Evolutionary conservation across 2,113 vertebrate genomes (phyloP).

Genomic region (Atrichornis clamosus): DNA sequence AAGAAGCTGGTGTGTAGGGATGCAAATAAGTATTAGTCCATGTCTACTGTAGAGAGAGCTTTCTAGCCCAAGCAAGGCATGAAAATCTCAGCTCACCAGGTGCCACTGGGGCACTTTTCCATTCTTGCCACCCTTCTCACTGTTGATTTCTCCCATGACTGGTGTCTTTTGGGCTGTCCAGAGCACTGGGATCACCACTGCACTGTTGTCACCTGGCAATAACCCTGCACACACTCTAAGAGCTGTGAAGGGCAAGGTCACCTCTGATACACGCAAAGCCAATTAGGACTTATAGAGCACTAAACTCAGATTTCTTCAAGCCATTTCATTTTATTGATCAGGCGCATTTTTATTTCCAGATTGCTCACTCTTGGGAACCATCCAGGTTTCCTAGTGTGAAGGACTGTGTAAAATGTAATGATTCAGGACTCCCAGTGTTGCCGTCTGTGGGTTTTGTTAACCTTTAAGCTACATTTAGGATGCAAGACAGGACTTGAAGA

Average conservation of each 20-base stretch:
- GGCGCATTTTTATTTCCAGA: constrained; percentile 42
- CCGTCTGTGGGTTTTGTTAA: constrained; percentile 2
- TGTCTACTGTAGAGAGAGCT: neutral
- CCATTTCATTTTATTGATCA: constrained; percentile 56
- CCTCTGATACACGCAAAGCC: neutral
- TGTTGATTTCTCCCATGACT: neutral
- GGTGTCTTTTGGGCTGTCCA: neutral
- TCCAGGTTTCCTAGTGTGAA: constrained; percentile 22
- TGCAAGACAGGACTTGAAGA: neutral
- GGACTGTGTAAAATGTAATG: constrained; percentile 40
- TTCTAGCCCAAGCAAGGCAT: neutral
- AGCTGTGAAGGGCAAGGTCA: neutral
- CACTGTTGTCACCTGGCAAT: neutral
- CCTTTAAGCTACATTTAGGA: neutral
- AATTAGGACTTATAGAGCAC: neutral
- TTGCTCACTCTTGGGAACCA: constrained; percentile 18
- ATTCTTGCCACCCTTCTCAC: neutral
- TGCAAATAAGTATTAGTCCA: neutral
- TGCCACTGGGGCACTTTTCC: neutral
- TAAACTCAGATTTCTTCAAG: constrained; percentile 43
- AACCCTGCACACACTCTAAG: neutral
- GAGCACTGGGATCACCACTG: neutral
- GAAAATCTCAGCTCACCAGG: neutral
- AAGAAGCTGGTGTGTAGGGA: neutral
- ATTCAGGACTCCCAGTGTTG: neutral